Evolutionary conservation across 2,888 invertebrate species (phyloP).

Genomic region (Pandemis corylana): DNA sequence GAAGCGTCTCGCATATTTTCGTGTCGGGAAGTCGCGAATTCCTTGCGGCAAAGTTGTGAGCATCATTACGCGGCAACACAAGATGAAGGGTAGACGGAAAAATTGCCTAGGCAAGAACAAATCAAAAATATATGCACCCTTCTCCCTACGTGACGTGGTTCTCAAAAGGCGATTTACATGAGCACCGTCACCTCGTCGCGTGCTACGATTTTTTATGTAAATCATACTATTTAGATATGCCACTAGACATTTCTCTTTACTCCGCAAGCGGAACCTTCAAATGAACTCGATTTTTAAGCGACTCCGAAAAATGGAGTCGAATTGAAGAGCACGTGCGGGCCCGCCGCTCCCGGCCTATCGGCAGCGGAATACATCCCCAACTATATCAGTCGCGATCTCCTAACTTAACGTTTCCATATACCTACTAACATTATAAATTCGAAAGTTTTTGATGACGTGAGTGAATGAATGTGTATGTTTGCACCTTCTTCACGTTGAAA

Average conservation of each 20-base stretch:
- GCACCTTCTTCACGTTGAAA: too few relatives aligned
- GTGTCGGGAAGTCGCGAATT: constrained; percentile 1
- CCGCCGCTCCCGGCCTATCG: background rate
- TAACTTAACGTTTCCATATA: background rate
- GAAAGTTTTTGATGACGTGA: too few relatives aligned
- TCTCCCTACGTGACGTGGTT: constrained; percentile 78
- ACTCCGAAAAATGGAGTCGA: constrained; percentile 51
- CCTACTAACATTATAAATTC: too few relatives aligned
- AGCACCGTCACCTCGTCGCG: constrained; percentile 75
- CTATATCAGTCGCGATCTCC: background rate
- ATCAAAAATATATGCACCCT: constrained; percentile 85
- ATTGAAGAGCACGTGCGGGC: constrained; percentile 29
- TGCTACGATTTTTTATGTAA: constrained; percentile 83
- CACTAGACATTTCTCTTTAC: constrained; percentile 70
- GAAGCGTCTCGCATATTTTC: background rate
- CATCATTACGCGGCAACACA: constrained; percentile 52
- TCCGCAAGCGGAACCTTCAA: constrained; percentile 58
- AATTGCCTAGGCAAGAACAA: constrained; percentile 79
- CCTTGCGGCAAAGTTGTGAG: constrained; percentile 31
- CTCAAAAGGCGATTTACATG: constrained; percentile 76
- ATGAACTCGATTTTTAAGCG: constrained; percentile 61
- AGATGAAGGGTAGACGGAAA: constrained; percentile 69
- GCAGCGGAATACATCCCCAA: background rate
- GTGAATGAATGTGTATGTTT: too few relatives aligned
- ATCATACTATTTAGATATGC: constrained; percentile 82